phyloP scores from a whole-genome alignment of 2,113 vertebrate genomes.

The Misgurnus mizolepis region DNA sequence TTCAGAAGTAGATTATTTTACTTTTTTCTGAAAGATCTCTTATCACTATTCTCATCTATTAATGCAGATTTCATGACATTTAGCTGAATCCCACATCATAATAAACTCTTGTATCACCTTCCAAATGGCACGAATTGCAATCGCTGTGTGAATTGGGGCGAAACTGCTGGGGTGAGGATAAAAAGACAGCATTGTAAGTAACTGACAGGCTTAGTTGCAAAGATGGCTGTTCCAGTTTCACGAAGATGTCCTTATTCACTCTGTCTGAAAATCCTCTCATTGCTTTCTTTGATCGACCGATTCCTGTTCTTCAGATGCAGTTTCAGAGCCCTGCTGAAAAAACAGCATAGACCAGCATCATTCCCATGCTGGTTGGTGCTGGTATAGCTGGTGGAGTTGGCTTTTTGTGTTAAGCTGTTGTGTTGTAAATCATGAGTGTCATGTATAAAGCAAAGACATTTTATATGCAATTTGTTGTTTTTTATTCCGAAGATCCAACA shows the following conservation, averaged over 20 bases:
- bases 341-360: too few species aligned
- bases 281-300: background rate
- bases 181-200: constrained; percentile 26
- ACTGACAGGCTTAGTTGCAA: constrained; percentile 17
- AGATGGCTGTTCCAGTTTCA: constrained; percentile 20
- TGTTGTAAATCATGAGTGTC: too few species aligned
- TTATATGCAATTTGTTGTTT: too few species aligned
- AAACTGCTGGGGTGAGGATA: constrained; percentile 22
- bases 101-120: constrained; percentile 4
- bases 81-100: background rate
- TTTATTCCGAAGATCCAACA: too few species aligned
- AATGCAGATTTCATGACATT: constrained; percentile 14
- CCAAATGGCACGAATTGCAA: constrained; percentile 4
- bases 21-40: constrained; percentile 2
- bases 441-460: too few species aligned
- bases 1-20: too few species aligned
- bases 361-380: too few species aligned
- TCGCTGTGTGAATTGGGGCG: constrained; percentile 28
- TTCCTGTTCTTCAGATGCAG: background rate
- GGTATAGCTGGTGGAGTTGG: too few species aligned
- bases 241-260: constrained; percentile 10
- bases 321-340: too few species aligned
- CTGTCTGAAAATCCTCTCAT: background rate
- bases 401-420: too few species aligned
- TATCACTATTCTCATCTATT: constrained; percentile 4